phyloP scores from a whole-genome alignment of 2,797 vertebrate genomes.

The Steatocranus sp. region DNA sequence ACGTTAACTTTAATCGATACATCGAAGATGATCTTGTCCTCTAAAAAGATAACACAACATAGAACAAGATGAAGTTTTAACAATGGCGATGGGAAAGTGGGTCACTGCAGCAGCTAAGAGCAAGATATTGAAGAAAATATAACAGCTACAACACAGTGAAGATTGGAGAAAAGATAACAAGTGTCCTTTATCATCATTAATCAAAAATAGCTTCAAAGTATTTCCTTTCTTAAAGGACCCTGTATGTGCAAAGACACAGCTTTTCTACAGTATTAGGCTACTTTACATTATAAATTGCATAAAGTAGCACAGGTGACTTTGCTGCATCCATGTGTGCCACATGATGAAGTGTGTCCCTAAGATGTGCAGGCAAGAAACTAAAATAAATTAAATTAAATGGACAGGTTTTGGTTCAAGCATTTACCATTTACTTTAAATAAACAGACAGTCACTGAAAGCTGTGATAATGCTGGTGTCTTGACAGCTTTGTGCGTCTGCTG shows the following conservation, averaged over 20 bases:
- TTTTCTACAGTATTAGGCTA: accelerated
- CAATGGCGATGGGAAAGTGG: constrained; percentile 12
- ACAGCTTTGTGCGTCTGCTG: constrained; percentile 20
- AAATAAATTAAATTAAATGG: background rate
- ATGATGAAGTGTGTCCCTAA: background rate
- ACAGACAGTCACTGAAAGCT: background rate
- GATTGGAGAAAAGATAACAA: background rate
- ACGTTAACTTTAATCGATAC: constrained; percentile 25
- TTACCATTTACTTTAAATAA: background rate
- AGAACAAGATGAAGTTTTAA: constrained; percentile 20
- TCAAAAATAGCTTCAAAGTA: background rate
- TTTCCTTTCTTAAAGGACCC: background rate
- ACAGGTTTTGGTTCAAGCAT: background rate
- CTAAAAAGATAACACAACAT: constrained; percentile 29
- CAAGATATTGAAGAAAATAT: background rate
- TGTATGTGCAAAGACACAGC: background rate
- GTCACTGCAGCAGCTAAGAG: background rate
- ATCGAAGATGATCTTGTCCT: constrained; percentile 24
- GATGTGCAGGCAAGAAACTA: background rate
- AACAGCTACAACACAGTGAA: background rate
- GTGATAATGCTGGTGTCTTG: background rate
- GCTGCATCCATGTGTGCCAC: background rate
- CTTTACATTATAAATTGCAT: accelerated
- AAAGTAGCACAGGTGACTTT: background rate
- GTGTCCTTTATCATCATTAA: background rate